Percentiles rank a stretch among this genome's conserved stretches.
phyloP scores from a whole-genome alignment of 2,888 invertebrate species.

The Nesidiocoris tenuis region DNA sequence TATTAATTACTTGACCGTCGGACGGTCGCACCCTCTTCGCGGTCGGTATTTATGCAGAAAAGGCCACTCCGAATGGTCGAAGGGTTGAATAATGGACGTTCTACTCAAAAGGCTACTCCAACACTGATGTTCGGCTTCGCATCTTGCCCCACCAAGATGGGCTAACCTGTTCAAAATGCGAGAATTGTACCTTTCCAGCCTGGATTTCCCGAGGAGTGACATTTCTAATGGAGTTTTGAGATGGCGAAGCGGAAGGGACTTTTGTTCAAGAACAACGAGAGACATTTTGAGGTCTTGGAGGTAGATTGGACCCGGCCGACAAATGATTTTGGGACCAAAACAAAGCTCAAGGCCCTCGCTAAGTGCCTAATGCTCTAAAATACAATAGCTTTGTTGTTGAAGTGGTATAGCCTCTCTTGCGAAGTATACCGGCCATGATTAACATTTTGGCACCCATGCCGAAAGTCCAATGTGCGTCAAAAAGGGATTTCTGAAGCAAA shows the following conservation, averaged over 20 bases:
- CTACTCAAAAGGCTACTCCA: background rate
- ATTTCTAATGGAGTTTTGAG: background rate
- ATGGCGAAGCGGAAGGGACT: background rate
- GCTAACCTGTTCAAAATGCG: background rate
- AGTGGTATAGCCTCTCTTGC: too few species aligned
- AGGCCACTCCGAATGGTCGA: background rate
- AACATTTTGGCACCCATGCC: too few species aligned
- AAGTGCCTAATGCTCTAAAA: too few species aligned
- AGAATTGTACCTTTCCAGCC: background rate
- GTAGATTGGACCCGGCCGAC: background rate
- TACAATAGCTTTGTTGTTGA: too few species aligned
- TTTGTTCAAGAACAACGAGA: background rate
- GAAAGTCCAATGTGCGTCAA: too few species aligned
- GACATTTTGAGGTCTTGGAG: background rate
- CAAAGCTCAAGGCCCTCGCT: too few species aligned
- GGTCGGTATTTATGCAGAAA: background rate
- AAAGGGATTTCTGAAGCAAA: too few species aligned
- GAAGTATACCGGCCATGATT: too few species aligned
- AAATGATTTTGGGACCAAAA: background rate
- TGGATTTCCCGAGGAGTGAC: background rate
- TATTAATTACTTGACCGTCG: background rate
- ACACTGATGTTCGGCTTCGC: background rate
- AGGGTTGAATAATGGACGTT: background rate
- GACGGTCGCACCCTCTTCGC: background rate
- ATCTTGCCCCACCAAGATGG: background rate